Evolutionary conservation across 2,113 vertebrate genomes (phyloP).

Genomic region (Micromys minutus): DNA sequence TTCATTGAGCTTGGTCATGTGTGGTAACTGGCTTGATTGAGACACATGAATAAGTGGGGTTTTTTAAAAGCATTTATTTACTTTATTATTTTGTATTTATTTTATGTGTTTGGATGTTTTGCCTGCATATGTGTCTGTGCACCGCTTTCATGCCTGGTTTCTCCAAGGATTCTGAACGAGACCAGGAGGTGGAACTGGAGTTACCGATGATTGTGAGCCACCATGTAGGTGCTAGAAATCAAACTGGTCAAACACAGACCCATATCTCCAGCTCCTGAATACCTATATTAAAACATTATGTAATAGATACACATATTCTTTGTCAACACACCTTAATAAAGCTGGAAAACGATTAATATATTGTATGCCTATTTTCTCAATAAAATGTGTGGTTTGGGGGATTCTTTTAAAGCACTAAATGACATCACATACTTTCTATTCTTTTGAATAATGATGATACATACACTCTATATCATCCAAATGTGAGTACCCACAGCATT

Average conservation of each 20-base stretch:
- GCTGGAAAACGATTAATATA: neutral
- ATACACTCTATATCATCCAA: neutral
- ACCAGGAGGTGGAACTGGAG: neutral
- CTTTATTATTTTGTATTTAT: neutral
- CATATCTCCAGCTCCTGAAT: neutral
- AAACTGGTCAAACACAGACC: neutral
- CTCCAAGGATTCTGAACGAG: neutral
- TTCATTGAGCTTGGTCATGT: conserved; percentile 13
- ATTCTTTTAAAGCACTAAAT: neutral
- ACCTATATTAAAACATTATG: neutral
- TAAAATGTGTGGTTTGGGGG: neutral
- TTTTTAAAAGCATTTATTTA: neutral
- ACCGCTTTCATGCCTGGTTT: neutral
- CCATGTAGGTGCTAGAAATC: neutral
- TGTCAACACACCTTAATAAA: neutral
- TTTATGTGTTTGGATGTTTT: neutral
- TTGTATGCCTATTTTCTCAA: neutral
- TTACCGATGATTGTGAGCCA: neutral
- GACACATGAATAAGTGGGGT: neutral
- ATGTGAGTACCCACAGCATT: neutral
- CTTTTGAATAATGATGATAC: neutral
- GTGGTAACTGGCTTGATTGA: neutral
- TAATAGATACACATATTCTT: neutral
- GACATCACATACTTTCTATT: neutral
- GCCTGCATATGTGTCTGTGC: neutral